phyloP scores from a whole-genome alignment of 2,113 vertebrate species.

The Daubentonia madagascariensis region DNA sequence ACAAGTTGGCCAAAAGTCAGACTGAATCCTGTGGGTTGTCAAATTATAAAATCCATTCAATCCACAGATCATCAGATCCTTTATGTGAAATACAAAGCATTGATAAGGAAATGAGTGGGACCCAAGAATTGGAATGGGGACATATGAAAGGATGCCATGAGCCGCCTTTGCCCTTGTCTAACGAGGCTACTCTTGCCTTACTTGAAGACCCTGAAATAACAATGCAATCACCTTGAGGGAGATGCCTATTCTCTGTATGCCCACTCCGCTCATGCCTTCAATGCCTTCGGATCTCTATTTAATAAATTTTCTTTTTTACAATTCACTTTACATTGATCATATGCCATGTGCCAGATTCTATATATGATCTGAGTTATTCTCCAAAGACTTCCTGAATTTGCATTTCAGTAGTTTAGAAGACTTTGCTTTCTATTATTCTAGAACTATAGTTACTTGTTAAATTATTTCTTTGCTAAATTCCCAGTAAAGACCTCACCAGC shows the following conservation, averaged over 20 bases:
- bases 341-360: not conserved
- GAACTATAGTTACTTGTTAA: not conserved
- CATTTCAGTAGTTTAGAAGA: not conserved
- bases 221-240: not conserved
- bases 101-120: not conserved
- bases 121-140: not conserved
- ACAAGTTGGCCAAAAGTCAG: not conserved
- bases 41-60: not conserved
- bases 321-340: conserved; percentile 14
- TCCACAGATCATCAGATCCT: not conserved
- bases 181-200: not conserved
- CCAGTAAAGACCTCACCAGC: not conserved
- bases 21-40: not conserved
- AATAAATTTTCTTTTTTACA: conserved; percentile 37
- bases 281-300: not conserved
- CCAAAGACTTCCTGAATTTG: not conserved
- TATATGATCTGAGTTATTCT: not conserved
- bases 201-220: not conserved
- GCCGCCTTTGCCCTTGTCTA: not conserved
- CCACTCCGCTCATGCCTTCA: not conserved
- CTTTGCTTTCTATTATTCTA: not conserved
- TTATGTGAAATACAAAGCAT: not conserved
- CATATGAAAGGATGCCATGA: not conserved
- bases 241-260: not conserved
- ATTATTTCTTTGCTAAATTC: conserved; percentile 36